phyloP scores from a whole-genome alignment of 2,888 invertebrate species.

The Cosmia pyralina region DNA sequence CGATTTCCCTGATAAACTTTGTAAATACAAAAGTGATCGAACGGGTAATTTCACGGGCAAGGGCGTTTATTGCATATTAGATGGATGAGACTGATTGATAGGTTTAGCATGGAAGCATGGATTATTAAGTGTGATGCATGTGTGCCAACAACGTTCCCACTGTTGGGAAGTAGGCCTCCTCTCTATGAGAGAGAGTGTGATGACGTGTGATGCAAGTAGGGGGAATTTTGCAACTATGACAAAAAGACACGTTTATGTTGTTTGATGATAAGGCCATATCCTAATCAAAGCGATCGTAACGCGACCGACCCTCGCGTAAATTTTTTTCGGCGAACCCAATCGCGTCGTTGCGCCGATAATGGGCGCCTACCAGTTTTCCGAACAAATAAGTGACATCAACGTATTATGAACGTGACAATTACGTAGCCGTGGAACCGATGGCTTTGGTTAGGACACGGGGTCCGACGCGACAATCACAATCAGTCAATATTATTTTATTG shows the following conservation, averaged over 20 bases:
- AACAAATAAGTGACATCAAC: neutral
- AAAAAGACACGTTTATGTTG: no score
- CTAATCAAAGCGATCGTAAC: neutral
- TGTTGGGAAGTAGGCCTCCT: no score
- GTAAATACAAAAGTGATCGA: slow-evolving; percentile 81
- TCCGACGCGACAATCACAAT: no score
- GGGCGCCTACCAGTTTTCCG: neutral
- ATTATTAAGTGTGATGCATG: neutral
- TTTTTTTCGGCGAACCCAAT: neutral
- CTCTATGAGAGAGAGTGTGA: no score
- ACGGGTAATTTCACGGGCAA: slow-evolving; percentile 80
- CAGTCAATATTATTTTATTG: no score
- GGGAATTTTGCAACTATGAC: no score
- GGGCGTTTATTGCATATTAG: slow-evolving; percentile 63
- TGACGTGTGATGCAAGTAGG: no score
- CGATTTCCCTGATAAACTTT: slow-evolving; percentile 75
- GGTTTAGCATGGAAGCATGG: neutral
- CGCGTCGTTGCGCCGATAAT: no score
- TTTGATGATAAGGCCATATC: no score
- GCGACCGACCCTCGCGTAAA: no score
- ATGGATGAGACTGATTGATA: slow-evolving; percentile 41
- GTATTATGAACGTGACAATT: neutral
- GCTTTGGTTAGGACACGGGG: neutral
- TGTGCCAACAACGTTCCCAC: no score
- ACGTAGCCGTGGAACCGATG: no score